Base-by-base conservation (phyloP, 2,888 invertebrate genomes). In the Crematogaster levior region DNA sequence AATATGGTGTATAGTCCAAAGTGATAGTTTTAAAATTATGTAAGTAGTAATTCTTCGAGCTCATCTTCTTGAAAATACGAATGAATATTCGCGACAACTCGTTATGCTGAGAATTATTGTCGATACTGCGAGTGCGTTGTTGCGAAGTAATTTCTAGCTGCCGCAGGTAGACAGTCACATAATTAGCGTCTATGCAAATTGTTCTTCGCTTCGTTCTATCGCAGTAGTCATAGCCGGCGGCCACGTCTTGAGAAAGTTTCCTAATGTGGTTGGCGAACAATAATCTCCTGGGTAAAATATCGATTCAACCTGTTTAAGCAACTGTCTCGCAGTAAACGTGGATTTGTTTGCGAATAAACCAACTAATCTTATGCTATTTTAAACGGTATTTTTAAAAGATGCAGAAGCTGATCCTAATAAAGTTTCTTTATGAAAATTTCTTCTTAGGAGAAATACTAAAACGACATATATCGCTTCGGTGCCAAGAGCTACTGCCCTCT, bases 401-500 rank as follows among this genome's bases (percentile, higher is more conserved):
- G 48, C 70, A 10, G 12, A 66, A 43, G 18, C 3, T n/a, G 21
- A 60, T 73, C 58, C 75, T 61, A 27, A 53, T 18, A 6, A 34
- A 79, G 30, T 66, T 43, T 66, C 70, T 53, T 27, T 43, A 51
- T 27, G 21, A 73, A 82, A 61, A 43, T 53, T 51, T 27, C 24
- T 51, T 63, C 37, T 40, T 30, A 7, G 1, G 15, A 27, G 3
- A 56, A n/a, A 56, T n/a, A 48, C 3, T n/a, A n/a, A 9, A 37
- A 27, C 24, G 18, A 46, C 46, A 10, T n/a, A 48, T 37, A 10
- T 18, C 30, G 46, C 18, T 61, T 9, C 10, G 27, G 21, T 10
- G n/a, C 79, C 27, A 61, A 51, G 48, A 88, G 70, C 85, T 88
- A 85, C 86, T 40, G 88, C 85, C 88, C 85, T 88, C 89, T 88